Evolutionary conservation across 2,113 vertebrate genomes (phyloP).

Genomic region (Psophia crepitans): DNA sequence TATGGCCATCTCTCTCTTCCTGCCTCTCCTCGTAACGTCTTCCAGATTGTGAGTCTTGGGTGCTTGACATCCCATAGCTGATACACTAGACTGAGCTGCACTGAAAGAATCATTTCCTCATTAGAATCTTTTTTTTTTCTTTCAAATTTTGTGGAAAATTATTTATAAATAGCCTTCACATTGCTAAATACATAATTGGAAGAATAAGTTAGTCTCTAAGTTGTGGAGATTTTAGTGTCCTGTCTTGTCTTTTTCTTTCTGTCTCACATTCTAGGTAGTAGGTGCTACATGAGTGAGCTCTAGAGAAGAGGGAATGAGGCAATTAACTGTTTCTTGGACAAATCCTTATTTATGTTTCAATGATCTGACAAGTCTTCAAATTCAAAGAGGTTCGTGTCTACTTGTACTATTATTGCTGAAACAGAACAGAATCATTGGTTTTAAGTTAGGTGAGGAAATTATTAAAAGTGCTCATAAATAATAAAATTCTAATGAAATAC

Average conservation of each 20-base stretch:
- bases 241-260: not conserved
- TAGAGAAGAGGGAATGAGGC: not conserved
- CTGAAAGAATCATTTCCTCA: not conserved
- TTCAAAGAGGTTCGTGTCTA: not conserved
- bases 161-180: not conserved
- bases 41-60: rapidly evolving
- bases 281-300: not conserved
- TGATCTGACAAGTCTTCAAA: not conserved
- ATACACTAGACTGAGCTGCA: not conserved
- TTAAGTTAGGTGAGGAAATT: not conserved
- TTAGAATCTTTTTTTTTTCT: not conserved
- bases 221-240: not conserved
- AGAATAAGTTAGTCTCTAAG: not conserved
- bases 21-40: not conserved
- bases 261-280: not conserved
- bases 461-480: not conserved
- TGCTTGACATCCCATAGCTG: not conserved
- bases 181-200: not conserved
- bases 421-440: not conserved
- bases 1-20: not conserved
- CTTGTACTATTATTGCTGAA: not conserved
- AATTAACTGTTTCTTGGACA: not conserved
- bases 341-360: not conserved
- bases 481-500: not conserved
- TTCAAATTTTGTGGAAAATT: not conserved